A percentile compares a stretch with the other conserved stretches of the same genome.
Conservation (phyloP, 2,797 vertebrate species). For the Chelonia mydas region DNA sequence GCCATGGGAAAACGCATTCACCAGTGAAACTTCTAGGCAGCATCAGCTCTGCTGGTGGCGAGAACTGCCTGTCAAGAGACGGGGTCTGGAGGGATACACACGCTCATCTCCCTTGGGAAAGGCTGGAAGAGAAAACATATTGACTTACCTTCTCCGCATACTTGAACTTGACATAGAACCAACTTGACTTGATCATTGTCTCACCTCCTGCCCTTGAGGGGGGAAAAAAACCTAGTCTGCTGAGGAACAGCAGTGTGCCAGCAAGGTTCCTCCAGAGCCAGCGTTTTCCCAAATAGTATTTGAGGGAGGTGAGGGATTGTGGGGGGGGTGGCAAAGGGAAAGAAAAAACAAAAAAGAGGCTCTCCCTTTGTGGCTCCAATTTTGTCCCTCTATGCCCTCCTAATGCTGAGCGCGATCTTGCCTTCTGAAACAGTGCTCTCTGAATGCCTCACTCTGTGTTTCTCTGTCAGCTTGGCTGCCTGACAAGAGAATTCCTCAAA, state of each 20-base stretch:
- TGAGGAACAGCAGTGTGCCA: neutral
- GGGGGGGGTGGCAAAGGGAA: neutral
- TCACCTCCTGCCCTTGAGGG: constrained; percentile 50
- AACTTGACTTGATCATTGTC: constrained; percentile 96
- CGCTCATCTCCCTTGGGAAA: neutral
- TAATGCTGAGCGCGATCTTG: constrained; percentile 18
- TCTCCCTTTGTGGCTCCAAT: neutral
- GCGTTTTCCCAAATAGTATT: fast-evolving
- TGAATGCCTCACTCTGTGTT: constrained; percentile 66
- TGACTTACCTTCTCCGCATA: constrained; percentile 95
- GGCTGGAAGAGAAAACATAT: neutral
- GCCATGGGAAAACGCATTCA: neutral
- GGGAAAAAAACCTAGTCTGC: neutral
- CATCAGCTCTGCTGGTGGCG: neutral
- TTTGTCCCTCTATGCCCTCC: constrained; percentile 11
- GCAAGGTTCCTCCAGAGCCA: neutral
- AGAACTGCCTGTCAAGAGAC: neutral
- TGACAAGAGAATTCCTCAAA: constrained; percentile 89
- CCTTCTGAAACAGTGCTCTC: constrained; percentile 34
- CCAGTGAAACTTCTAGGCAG: neutral
- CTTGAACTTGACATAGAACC: constrained; percentile 99
- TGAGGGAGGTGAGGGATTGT: fast-evolving
- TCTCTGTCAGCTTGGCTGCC: constrained; percentile 83
- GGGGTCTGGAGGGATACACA: neutral
- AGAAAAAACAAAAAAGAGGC: neutral